A percentile compares a stretch with the other conserved stretches of the same genome.
Conservation (phyloP, 1,140 invertebrate genomes). For the Plectrocnemia conspersa region DNA sequence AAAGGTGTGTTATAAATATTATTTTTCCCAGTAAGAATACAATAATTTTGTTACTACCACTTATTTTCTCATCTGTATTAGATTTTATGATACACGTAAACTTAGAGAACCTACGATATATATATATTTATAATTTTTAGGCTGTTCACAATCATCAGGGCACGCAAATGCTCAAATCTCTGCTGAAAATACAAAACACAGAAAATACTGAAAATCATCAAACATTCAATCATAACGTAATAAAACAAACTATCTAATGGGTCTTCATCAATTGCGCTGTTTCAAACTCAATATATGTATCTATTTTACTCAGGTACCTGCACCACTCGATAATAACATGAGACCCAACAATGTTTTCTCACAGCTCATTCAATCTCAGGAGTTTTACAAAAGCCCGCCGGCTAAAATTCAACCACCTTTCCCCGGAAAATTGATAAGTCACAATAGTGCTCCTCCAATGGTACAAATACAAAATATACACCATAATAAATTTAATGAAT, state of each 20-base stretch:
- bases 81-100: not conserved
- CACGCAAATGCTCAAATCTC: slow-evolving; percentile 28
- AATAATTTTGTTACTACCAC: not conserved
- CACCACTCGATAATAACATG: slow-evolving; percentile 7
- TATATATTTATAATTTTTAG: slow-evolving; percentile 1
- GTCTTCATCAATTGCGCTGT: not conserved
- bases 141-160: slow-evolving; percentile 8
- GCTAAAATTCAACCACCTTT: slow-evolving; percentile 18
- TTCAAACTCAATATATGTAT: not conserved
- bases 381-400: slow-evolving; percentile 6
- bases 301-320: slow-evolving; percentile 8
- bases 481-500: not conserved
- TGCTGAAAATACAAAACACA: slow-evolving; percentile 26
- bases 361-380: not conserved
- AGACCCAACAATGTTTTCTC: not conserved
- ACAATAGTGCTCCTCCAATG: not conserved
- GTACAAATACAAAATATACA: not conserved
- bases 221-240: not conserved
- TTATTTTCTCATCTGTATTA: not conserved
- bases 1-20: not conserved
- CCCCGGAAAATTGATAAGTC: slow-evolving; percentile 21
- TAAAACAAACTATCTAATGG: not conserved
- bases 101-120: not conserved
- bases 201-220: slow-evolving; percentile 15
- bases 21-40: not conserved